Percentiles rank a stretch among this genome's conserved stretches.
Conservation (phyloP, 2,797 vertebrate species). For the Lophotriccus pileatus region DNA sequence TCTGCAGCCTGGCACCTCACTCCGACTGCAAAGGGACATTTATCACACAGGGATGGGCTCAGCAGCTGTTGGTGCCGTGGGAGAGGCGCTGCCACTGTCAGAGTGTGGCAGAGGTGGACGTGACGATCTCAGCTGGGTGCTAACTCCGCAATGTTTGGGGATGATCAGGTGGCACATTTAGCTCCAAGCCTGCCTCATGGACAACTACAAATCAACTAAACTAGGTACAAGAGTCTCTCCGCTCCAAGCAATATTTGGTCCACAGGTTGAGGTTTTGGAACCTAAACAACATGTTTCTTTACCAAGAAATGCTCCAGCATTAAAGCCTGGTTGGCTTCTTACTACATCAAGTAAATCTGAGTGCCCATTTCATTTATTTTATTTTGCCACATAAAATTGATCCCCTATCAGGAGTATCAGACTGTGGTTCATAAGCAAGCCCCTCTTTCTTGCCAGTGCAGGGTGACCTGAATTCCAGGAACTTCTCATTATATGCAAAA, state of each 20-base stretch:
- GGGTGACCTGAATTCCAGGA: not conserved
- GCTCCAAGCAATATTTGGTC: not conserved
- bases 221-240: not conserved
- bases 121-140: rapidly evolving
- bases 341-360: not conserved
- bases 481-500: not conserved
- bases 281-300: not conserved
- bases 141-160: not conserved
- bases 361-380: not conserved
- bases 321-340: not conserved
- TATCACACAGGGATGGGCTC: not conserved
- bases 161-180: not conserved
- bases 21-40: not conserved
- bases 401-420: not conserved
- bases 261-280: not conserved
- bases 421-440: not conserved
- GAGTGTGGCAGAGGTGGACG: not conserved
- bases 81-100: not conserved
- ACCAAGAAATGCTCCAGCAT: not conserved
- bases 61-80: not conserved
- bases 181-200: not conserved
- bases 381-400: not conserved
- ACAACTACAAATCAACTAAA: not conserved
- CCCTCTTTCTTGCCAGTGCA: not conserved
- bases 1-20: conserved; percentile 15